Base-by-base conservation (phyloP, 2,888 invertebrate species). In the Standfussiana lucernea region DNA sequence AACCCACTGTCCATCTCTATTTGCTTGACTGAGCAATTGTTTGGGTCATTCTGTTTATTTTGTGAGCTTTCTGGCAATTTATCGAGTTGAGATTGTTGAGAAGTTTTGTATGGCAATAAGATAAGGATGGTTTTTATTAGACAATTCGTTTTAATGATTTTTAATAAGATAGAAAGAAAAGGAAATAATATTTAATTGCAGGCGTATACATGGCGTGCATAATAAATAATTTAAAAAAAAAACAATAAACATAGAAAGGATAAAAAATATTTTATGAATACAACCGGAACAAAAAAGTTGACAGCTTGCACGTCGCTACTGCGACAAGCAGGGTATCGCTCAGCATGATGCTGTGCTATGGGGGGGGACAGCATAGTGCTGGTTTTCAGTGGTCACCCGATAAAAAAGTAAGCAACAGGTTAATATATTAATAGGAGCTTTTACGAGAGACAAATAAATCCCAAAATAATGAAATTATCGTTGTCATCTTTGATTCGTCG, bases 1-100 rank as follows among this genome's bases (percentile, higher is more conserved):
- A 37, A 35, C 37, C 65, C 35, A 37, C 21, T 68, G 84, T 86
- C 80, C 61, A 37, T 71, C 76, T 66, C n/a, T 76, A 79, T 87
- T 87, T 77, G 76, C 50, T 80, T 18, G n/a, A 70, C 59, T 53
- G 65, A 42, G 69, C 79, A 77, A 80, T 80, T 74, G 65, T 80
- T 78, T 59, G 66, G 70, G 71, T 70, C 53, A 77, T 72, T 75
- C 21, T 73, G 50, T 76, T 79, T 67, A 70, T 70, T 56, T 65
- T 59, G 53, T 61, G 37, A 7, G 8, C 4, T 53, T 18, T 68
- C 53, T 15, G 37, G 15, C 8, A 10, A 62, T 37, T 37, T n/a
- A 15, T 40, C 2, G 62, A 15, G 2, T n/a, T 24, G 61, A 62
- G 24, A 24, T 37, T 18, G 35, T 35, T 62, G 7, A 64, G 24